Conservation (phyloP, 2,888 invertebrate genomes). For the Scaptomyza polygonia region DNA sequence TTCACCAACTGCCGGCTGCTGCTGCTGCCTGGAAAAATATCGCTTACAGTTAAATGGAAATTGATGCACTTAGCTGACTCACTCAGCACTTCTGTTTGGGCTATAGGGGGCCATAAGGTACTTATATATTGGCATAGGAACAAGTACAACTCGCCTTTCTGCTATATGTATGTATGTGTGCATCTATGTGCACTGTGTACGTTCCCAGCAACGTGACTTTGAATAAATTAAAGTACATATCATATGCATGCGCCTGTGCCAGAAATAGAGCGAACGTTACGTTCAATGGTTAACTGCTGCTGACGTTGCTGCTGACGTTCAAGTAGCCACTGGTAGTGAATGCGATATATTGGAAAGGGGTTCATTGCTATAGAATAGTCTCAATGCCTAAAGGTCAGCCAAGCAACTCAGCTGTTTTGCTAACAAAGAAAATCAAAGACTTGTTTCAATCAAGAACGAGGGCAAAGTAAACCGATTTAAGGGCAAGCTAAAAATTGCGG, state of each 20-base stretch:
- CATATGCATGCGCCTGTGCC: conserved; percentile 70
- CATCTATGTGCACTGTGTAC: conserved; percentile 15
- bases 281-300: conserved; percentile 19
- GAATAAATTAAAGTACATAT: conserved; percentile 79
- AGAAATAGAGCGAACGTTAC: conserved; percentile 58
- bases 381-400: conserved; percentile 44
- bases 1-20: conserved; percentile 30
- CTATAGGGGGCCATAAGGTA: conserved; percentile 54
- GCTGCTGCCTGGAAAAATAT: conserved; percentile 56
- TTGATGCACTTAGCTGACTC: conserved; percentile 81
- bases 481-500: not conserved
- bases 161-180: conserved; percentile 15
- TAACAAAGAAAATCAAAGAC: conserved; percentile 21
- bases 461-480: conserved; percentile 8
- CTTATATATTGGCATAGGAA: conserved; percentile 56
- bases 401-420: conserved; percentile 12
- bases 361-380: conserved; percentile 29
- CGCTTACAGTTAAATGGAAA: conserved; percentile 81
- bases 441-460: conserved; percentile 18
- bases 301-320: conserved; percentile 16
- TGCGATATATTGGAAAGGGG: conserved; percentile 53
- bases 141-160: conserved; percentile 55
- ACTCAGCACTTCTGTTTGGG: conserved; percentile 71
- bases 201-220: conserved; percentile 74
- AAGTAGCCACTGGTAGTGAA: conserved; percentile 50